Conservation (phyloP, 2,888 invertebrate species). For the Athrips mouffetella region DNA sequence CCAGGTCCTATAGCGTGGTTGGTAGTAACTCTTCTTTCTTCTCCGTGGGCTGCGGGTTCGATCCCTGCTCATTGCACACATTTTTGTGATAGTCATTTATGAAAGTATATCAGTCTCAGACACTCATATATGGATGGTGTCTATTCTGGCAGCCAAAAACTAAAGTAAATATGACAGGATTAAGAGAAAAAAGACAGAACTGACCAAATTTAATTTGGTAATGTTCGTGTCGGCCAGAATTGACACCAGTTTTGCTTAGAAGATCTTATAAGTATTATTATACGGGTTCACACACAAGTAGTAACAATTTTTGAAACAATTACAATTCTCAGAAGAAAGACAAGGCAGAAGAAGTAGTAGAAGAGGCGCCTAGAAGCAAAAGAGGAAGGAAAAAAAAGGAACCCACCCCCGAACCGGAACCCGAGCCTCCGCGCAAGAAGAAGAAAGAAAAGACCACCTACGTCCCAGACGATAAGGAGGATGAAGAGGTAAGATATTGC, state of each 20-base stretch:
- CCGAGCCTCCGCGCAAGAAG: conserved; percentile 51
- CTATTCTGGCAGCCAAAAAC: no score
- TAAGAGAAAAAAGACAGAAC: no score
- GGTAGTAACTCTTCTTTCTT: no score
- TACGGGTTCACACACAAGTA: no score
- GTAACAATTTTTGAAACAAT: not conserved
- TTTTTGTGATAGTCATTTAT: no score
- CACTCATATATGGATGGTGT: no score
- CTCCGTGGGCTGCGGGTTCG: no score
- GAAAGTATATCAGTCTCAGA: no score
- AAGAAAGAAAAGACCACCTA: conserved; percentile 54
- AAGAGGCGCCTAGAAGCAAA: conserved; percentile 51
- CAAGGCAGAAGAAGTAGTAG: conserved; percentile 33
- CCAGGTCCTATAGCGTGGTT: not conserved
- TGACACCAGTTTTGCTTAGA: not conserved
- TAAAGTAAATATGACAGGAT: no score
- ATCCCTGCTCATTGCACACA: no score
- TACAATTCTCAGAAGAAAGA: conserved; percentile 26
- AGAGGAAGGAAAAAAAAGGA: conserved; percentile 75
- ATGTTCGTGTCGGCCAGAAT: no score
- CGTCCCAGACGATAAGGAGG: conserved; percentile 60
- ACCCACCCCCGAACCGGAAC: conserved; percentile 53
- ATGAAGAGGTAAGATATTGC: conserved; percentile 44
- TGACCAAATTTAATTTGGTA: no score
- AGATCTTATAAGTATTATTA: not conserved